Conservation (phyloP, 64 coral and sea anemone species). For the Dendrophyllia cribrosa region DNA sequence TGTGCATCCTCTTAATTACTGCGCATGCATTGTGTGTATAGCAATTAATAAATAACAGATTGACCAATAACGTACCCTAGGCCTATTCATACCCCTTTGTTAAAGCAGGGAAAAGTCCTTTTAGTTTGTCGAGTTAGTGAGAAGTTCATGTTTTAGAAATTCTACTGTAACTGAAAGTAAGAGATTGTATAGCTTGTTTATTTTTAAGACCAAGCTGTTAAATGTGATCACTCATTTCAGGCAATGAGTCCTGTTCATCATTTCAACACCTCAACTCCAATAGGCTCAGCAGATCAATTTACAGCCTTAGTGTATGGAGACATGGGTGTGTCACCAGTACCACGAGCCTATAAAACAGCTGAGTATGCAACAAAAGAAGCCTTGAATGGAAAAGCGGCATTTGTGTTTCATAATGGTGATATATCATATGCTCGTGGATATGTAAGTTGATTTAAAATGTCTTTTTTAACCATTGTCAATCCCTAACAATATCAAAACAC, state of each 20-base stretch:
- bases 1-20: too few species aligned
- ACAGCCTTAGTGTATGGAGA: constrained; percentile 90
- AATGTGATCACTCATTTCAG: constrained; percentile 25
- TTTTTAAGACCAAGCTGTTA: too few species aligned
- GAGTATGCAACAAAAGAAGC: constrained; percentile 73
- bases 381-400: constrained; percentile 45
- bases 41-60: too few species aligned
- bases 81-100: too few species aligned
- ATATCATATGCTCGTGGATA: constrained; percentile 83
- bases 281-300: constrained; percentile 69
- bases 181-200: too few species aligned
- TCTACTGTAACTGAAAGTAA: too few species aligned
- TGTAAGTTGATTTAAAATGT: constrained; percentile 58
- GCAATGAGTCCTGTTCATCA: constrained; percentile 65
- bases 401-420: constrained; percentile 85
- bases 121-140: too few species aligned
- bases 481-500: not conserved
- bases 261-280: constrained; percentile 60
- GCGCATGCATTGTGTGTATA: too few species aligned
- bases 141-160: too few species aligned
- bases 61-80: too few species aligned
- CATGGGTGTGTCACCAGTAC: constrained; percentile 80
- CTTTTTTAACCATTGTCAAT: not conserved
- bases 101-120: too few species aligned
- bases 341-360: constrained; percentile 62